Conservation (phyloP, 2,113 vertebrate genomes). For the Rana temporaria region DNA sequence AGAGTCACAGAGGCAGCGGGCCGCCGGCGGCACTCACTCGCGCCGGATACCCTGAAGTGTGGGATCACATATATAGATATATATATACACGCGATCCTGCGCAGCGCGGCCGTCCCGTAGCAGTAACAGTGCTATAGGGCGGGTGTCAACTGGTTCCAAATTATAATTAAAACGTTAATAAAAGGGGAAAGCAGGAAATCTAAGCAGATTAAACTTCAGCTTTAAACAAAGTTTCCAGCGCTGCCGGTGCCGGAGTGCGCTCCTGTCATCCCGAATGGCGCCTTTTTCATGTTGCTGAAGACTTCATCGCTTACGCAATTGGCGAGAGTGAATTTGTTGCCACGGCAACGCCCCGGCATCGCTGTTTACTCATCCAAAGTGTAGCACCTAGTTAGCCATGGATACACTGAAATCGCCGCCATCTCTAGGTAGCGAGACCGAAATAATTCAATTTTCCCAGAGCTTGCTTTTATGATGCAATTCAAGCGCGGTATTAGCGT, state of each 20-base stretch:
- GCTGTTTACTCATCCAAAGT: slow-evolving; percentile 83
- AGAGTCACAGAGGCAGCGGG: no score
- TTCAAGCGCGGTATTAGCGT: slow-evolving; percentile 83
- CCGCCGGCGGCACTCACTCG: no score
- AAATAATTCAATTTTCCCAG: slow-evolving; percentile 87
- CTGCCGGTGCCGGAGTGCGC: slow-evolving; percentile 80
- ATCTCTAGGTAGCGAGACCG: slow-evolving; percentile 83
- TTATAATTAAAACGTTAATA: no score
- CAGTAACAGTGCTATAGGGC: no score
- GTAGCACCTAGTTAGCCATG: slow-evolving; percentile 80
- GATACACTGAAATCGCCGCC: slow-evolving; percentile 82
- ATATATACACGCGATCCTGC: no score
- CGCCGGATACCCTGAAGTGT: no score
- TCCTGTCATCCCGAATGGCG: slow-evolving; percentile 82
- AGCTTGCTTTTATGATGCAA: slow-evolving; percentile 81
- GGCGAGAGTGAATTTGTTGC: slow-evolving; percentile 83
- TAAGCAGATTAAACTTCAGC: no score
- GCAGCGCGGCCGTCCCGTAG: no score
- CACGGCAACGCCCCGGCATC: slow-evolving; percentile 76
- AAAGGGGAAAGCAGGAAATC: no score
- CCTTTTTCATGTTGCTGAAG: slow-evolving; percentile 80
- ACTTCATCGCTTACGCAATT: slow-evolving; percentile 82
- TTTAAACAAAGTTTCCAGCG: slow-evolving; percentile 76
- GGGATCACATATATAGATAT: no score
- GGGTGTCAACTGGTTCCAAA: no score